Conservation (phyloP, 2,797 vertebrate species). For the Hirundo rustica region DNA sequence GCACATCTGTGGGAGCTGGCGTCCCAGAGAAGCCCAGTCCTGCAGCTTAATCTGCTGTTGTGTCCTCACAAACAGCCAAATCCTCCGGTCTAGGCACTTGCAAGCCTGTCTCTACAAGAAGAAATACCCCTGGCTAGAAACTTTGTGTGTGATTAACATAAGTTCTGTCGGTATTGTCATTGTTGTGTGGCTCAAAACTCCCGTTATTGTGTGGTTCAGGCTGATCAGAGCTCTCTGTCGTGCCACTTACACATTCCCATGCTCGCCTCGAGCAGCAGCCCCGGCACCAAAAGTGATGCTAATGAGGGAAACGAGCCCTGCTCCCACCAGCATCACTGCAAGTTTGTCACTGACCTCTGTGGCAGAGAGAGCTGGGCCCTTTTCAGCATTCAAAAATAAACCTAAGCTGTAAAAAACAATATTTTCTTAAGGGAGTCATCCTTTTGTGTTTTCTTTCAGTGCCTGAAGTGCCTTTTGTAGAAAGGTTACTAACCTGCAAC, state of each 20-base stretch:
- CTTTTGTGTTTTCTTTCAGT: conserved; percentile 19
- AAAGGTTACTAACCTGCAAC: conserved; percentile 46
- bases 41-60: background rate
- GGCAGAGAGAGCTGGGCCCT: background rate
- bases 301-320: background rate
- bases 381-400: conserved; percentile 4
- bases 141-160: background rate
- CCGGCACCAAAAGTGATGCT: background rate
- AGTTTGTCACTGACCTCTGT: background rate
- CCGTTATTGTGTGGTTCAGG: background rate
- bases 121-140: background rate
- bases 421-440: conserved; percentile 47
- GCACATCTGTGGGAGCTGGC: background rate
- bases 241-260: background rate
- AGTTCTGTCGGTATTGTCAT: background rate
- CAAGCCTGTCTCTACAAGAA: accelerated
- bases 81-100: background rate
- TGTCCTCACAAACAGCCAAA: no score
- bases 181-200: background rate
- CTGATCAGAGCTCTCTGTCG: background rate
- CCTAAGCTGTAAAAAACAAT: background rate
- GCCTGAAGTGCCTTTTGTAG: conserved; percentile 19
- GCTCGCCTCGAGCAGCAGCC: background rate
- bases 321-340: background rate
- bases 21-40: background rate